Evolutionary conservation across 2,888 invertebrate species (phyloP).

Genomic region (Crematogaster levior): DNA sequence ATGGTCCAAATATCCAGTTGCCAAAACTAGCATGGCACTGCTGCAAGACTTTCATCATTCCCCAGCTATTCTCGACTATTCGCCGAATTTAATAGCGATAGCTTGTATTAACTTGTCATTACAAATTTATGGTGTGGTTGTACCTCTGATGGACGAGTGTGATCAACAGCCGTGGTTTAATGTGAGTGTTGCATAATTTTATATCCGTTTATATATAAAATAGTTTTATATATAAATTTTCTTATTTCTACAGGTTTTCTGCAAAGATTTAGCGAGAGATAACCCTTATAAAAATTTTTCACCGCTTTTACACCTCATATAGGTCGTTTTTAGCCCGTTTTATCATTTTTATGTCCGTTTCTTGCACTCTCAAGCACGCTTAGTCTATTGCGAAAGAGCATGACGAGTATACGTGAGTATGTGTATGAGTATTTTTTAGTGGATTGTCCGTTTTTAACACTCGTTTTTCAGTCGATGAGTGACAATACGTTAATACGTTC

Average conservation of each 20-base stretch:
- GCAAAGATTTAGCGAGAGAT: constrained; percentile 92
- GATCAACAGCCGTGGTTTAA: constrained; percentile 95
- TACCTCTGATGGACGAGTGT: constrained; percentile 93
- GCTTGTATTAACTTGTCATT: constrained; percentile 94
- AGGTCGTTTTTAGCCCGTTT: too few species aligned
- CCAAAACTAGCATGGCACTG: constrained; percentile 92
- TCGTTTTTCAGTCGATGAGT: too few species aligned
- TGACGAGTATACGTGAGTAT: too few species aligned
- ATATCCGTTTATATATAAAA: neutral
- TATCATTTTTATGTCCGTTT: too few species aligned
- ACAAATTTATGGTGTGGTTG: constrained; percentile 93
- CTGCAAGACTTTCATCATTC: constrained; percentile 96
- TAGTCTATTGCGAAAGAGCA: too few species aligned
- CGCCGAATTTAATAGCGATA: constrained; percentile 94
- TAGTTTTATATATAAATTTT: constrained; percentile 1
- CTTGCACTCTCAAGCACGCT: too few species aligned
- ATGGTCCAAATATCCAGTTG: constrained; percentile 92
- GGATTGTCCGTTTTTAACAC: too few species aligned
- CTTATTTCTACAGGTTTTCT: constrained; percentile 90
- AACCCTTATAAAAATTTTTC: too few species aligned
- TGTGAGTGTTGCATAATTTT: constrained; percentile 86
- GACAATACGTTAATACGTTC: too few species aligned
- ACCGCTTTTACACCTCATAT: too few species aligned
- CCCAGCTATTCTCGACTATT: constrained; percentile 91
- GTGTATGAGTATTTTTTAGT: too few species aligned